Evolutionary conservation across 92 coral and sea anemone genomes (phyloP).

Genomic region (Isaurus tuberculatus): DNA sequence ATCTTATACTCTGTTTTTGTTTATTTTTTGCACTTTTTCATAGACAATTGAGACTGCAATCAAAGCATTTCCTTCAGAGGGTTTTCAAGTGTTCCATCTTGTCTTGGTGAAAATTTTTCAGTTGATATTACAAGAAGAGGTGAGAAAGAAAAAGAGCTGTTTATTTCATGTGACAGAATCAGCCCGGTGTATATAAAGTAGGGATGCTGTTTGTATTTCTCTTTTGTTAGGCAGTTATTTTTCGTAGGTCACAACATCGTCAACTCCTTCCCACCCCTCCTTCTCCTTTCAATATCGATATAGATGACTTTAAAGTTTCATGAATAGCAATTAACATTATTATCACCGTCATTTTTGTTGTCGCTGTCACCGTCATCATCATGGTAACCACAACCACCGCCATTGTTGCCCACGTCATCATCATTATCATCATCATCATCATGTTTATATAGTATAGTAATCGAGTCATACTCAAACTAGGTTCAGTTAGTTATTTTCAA

Average conservation of each 20-base stretch:
- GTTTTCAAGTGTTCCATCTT: slow-evolving; percentile 30
- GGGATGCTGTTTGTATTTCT: background rate
- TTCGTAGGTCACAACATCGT: background rate
- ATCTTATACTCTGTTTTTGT: too few species aligned
- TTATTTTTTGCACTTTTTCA: background rate
- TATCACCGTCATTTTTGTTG: too few species aligned
- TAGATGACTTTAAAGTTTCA: too few species aligned
- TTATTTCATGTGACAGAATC: background rate
- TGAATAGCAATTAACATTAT: too few species aligned
- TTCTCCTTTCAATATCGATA: background rate
- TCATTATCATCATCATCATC: too few species aligned
- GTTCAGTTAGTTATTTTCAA: background rate
- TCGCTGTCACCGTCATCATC: too few species aligned
- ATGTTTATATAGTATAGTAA: too few species aligned
- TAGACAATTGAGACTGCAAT: slow-evolving; percentile 40
- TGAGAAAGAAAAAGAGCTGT: background rate
- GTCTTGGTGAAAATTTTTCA: slow-evolving; percentile 36
- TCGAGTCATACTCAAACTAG: background rate
- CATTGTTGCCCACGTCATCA: too few species aligned
- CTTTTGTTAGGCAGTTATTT: background rate
- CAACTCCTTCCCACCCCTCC: background rate
- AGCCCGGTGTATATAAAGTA: background rate
- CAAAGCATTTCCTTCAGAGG: slow-evolving; percentile 32
- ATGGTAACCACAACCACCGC: too few species aligned
- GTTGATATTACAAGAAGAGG: slow-evolving; percentile 36